A percentile compares a stretch with the other conserved stretches of the same genome.
Evolutionary conservation across 2,797 vertebrate genomes (phyloP).

Genomic region (Danio albolineatus): DNA sequence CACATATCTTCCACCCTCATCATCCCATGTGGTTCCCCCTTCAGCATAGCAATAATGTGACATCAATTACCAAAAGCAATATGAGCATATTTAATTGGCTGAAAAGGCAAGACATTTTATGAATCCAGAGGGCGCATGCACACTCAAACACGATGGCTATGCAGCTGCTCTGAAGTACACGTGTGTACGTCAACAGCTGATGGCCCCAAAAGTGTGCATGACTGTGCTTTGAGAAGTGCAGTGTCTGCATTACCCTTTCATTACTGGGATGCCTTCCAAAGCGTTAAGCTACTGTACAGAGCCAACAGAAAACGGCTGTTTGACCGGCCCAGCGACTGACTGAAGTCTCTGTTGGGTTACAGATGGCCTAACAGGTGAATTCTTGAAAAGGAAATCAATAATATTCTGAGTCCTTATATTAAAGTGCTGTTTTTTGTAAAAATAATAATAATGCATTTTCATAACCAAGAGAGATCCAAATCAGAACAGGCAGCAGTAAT

Average conservation of each 20-base stretch:
- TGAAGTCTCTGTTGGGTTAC: constrained; percentile 29
- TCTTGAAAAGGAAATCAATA: constrained; percentile 15
- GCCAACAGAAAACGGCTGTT: constrained; percentile 50
- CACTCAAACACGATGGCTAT: constrained; percentile 57
- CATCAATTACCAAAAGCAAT: constrained; percentile 71
- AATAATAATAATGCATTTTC: constrained; percentile 20
- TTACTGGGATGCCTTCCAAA: constrained; percentile 33
- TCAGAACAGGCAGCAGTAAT: not conserved
- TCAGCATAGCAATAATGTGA: constrained; percentile 66
- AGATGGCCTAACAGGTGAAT: constrained; percentile 37
- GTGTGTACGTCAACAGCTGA: constrained; percentile 73
- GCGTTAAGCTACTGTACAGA: constrained; percentile 6
- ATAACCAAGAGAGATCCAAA: constrained; percentile 18
- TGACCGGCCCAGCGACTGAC: constrained; percentile 55
- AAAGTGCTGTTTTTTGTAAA: not conserved
- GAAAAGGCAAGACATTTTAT: constrained; percentile 63
- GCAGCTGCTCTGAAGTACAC: constrained; percentile 69
- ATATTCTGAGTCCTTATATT: not conserved
- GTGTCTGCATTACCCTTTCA: constrained; percentile 53
- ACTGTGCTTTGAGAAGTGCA: constrained; percentile 71
- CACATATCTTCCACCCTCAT: constrained; percentile 62
- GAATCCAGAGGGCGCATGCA: constrained; percentile 24
- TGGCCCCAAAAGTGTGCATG: constrained; percentile 66
- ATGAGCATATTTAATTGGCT: constrained; percentile 71
- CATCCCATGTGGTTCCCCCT: constrained; percentile 57